These are phyloP conservation scores for Cuculus canorus DNA, from an alignment of 2,797 vertebrate genomes.

Conservation along the genomic window DNA sequence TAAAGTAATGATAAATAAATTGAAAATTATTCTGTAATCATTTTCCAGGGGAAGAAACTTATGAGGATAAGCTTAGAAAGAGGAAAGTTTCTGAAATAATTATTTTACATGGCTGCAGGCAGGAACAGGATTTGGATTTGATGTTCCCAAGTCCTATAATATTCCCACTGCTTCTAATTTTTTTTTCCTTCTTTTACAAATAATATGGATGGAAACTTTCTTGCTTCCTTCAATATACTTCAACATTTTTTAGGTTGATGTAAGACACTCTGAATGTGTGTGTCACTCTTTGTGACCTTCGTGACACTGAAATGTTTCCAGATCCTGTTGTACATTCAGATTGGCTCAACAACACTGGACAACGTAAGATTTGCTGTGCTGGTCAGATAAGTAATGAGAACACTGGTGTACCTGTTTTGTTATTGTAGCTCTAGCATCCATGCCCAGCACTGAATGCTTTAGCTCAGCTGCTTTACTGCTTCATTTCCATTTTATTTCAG, in stretches of 20 bases:
- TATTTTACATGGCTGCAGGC: not conserved
- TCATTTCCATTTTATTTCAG: not conserved
- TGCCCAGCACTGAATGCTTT: not conserved
- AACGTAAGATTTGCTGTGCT: not conserved
- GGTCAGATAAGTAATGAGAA: not conserved
- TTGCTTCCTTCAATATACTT: not conserved
- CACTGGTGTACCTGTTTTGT: not conserved
- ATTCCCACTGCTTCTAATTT: not conserved
- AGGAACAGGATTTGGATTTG: not conserved
- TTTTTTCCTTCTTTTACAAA: not conserved
- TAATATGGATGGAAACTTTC: not conserved
- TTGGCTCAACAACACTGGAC: not conserved
- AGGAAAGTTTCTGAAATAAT: not conserved
- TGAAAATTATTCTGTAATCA: not conserved
- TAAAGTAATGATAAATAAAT: not conserved
- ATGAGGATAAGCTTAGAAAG: not conserved
- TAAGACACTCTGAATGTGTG: not conserved
- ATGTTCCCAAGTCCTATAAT: not conserved
- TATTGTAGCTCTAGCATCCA: not conserved
- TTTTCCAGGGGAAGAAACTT: not conserved
- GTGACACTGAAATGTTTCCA: not conserved
- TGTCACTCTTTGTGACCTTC: not conserved
- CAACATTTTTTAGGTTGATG: not conserved
- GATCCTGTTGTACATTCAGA: not conserved
- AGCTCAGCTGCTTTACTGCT: not conserved